These are phyloP conservation scores for Rhadinocentrus ornatus DNA, from an alignment of 2,797 vertebrate species.

Conservation along the genomic window DNA sequence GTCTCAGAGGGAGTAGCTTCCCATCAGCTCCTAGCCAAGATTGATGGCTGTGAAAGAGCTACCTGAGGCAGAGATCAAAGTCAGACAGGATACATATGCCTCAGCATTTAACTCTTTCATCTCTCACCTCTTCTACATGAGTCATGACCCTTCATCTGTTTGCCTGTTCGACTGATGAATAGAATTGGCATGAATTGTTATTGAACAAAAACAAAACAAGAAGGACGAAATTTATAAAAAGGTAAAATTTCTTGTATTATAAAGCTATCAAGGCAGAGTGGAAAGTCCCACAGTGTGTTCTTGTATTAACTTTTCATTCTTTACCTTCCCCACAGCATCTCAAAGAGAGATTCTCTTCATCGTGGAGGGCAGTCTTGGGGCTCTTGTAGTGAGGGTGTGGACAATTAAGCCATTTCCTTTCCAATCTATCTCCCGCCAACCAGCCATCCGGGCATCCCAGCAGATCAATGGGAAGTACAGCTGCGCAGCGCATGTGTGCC, in stretches of 20 bases:
- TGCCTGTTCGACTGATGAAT: constrained; percentile 54
- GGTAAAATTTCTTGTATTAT: neutral
- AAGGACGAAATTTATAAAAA: neutral
- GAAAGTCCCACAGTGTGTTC: neutral
- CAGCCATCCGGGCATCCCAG: constrained; percentile 68
- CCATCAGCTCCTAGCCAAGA: constrained; percentile 66
- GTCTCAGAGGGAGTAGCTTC: constrained; percentile 45
- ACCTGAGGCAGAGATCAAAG: constrained; percentile 85
- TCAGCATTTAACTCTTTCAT: constrained; percentile 81
- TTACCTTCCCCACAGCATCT: constrained; percentile 23
- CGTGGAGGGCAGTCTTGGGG: constrained; percentile 54
- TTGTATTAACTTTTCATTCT: neutral
- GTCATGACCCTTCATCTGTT: constrained; percentile 71
- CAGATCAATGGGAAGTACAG: constrained; percentile 84
- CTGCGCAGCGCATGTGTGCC: constrained; percentile 81
- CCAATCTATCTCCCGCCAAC: constrained; percentile 85
- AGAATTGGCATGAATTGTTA: neutral
- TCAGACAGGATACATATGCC: constrained; percentile 71
- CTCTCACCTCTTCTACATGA: constrained; percentile 59
- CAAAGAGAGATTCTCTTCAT: constrained; percentile 40
- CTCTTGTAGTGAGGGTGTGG: constrained; percentile 84
- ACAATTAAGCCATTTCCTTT: constrained; percentile 88
- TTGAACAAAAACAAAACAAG: constrained; percentile 21
- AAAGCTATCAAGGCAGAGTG: neutral
- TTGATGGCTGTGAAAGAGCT: constrained; percentile 75